Base-by-base conservation (phyloP, 1,140 invertebrate genomes). In the Littorina saxatilis region DNA sequence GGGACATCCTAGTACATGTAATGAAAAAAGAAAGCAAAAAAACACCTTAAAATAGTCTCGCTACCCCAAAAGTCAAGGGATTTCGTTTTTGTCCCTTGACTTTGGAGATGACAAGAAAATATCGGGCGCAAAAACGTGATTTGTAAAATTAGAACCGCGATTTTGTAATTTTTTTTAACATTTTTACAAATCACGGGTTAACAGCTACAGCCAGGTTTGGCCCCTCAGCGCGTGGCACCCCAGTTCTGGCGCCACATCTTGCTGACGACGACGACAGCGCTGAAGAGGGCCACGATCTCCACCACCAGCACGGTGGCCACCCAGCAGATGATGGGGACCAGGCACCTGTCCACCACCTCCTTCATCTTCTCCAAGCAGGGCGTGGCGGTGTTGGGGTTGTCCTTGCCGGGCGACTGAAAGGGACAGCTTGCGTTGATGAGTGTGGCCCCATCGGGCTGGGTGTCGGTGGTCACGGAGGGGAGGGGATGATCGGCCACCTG, bases 301-400 rank as follows among this genome's bases (percentile, higher is more conserved):
- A 58, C 20, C 17, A n/a, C 55, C 55, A 27, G 7, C 5, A 58
- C 23, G 55, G 55, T 58, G 55, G n/a, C 55, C 15, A n/a, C 17
- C 20, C 17, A 7, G 23, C 17, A 15, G 17, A 58, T 15, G 13
- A 58, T 7, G 15, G n/a, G 13, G n/a, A 27, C n/a, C 17, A 20
- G 7, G 23, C n/a, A n/a, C 55, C n/a, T 15, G 17, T 23, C n/a
- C 15, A 58, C 20, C 55, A 20, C 7, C 15, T 15, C 55, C 55
- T n/a, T 15, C 15, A 58, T 27, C 15, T 7, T 0, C 17, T 58
- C 55, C 7, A 58, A 58, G 55, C 55, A 58, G 55, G 55, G 15
- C 15, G 55, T 58, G 55, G 7, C n/a, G 55, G 55, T 58, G 55
- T n/a, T n/a, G 55, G 55, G 55, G 55, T 58, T 58, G n/a, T 58